Base-by-base conservation (phyloP, 2,113 vertebrate species). In the Pelodiscus sinensis region DNA sequence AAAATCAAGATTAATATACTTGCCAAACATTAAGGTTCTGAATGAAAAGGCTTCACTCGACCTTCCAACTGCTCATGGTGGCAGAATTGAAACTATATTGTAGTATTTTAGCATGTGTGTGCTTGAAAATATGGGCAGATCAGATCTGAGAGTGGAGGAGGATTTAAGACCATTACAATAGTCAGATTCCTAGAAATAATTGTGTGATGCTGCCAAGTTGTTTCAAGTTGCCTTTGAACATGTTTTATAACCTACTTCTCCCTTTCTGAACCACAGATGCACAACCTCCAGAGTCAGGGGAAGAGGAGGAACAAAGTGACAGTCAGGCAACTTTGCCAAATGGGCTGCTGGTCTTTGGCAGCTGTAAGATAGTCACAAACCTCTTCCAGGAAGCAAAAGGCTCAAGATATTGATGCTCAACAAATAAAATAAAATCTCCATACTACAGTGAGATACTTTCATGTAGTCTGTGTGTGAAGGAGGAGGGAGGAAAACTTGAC, bases 71-170 rank as follows among this genome's bases (percentile, higher is more conserved):
- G 92, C 85, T 93, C 77, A 77, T 94, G 84, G 82, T 82, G 52
- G 87, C 78, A 92, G 84, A 79, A 71, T 92, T 89, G 51, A 94
- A 95, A 96, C 94, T 95, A 93, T 96, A 95, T 95, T 92, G 94
- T 90, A 85, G 84, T 96, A 90, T 96, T 95, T 94, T 82, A 95
- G 92, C 86, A 95, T 95, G 82, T 73, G 84, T 96, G 2, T 96
- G 91, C 75, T 90, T 95, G 89, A 95, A 97, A 96, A 95, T 95
- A 94, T 91, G 92, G 88, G 95, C 93, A 94, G 96, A 92, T 91
- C 93, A 91, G 84, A 93, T 91, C 88, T 92, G 91, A 94, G 84
- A 79, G 89, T 96, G 94, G 95, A 92, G 92, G 73, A 94, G 75
- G 0, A 91, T 95, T 94, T 0, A 0, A 95, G 92, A 93, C 78